phyloP scores from a whole-genome alignment of 2,797 vertebrate species.

The Poeciliopsis infans region DNA sequence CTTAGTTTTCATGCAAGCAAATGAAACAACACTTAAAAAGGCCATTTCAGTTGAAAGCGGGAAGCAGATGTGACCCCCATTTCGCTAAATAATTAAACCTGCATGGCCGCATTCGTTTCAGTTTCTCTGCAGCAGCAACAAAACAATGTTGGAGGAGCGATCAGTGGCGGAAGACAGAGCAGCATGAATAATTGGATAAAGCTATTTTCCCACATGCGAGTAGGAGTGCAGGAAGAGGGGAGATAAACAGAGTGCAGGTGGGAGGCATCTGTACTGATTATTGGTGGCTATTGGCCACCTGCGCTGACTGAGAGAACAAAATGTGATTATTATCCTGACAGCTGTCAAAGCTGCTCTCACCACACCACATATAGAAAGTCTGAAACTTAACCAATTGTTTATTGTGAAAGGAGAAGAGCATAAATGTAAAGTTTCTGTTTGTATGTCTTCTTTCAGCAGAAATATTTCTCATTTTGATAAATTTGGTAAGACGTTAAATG shows the following conservation, averaged over 20 bases:
- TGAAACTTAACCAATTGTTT: constrained; percentile 16
- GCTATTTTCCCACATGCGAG: constrained; percentile 66
- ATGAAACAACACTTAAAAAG: constrained; percentile 12
- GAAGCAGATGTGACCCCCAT: constrained; percentile 12
- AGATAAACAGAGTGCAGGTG: constrained; percentile 41
- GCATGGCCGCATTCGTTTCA: constrained; percentile 5
- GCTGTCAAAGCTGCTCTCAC: constrained; percentile 51
- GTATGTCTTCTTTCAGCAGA: not conserved
- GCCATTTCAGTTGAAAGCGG: constrained; percentile 24
- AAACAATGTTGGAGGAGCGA: constrained; percentile 21
- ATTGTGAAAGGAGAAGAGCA: constrained; percentile 4
- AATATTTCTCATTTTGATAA: not conserved
- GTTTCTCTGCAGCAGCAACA: constrained; percentile 25
- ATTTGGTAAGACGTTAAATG: not conserved
- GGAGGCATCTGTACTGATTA: constrained; percentile 51
- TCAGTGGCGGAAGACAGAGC: constrained; percentile 20
- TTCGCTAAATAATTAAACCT: constrained; percentile 4
- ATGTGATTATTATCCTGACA: constrained; percentile 25
- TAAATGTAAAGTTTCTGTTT: not conserved
- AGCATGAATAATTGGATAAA: constrained; percentile 60
- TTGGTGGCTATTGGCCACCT: constrained; percentile 43
- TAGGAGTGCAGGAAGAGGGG: constrained; percentile 33
- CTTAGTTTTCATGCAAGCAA: constrained; percentile 20
- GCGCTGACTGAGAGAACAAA: constrained; percentile 40
- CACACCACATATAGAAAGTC: not conserved